Evolutionary conservation across 2,888 invertebrate species (phyloP), one percentile per base, ranked within the genome.

Genomic region (Volucella inanis): DNA sequence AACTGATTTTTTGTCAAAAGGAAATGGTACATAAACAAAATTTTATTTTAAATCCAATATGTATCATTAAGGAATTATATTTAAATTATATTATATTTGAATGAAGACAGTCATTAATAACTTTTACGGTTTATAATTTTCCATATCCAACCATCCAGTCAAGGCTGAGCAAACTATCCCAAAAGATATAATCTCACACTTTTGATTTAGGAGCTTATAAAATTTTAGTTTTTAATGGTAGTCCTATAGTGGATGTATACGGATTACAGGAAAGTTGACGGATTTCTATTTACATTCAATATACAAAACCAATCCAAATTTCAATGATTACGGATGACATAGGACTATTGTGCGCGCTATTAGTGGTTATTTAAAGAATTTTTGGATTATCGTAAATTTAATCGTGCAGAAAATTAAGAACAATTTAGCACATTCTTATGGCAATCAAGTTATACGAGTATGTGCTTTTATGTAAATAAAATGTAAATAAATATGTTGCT

Each of bases 251-350:
- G 49, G 38, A 31, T 31, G 6, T 6, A 31, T 39, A 43, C 2
- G 43, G 14, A 59, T 52, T 74, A 64, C 43, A 18, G 38, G n/a
- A 49, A 62, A 50, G 68, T 62, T 75, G 80, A 81, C 62, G 50
- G 54, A 62, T 80, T 55, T 64, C 61, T 75, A 76, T 76, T 81
- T 76, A 50, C 50, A 57, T 39, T 57, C 64, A 70, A 70, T 75
- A 68, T 70, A n/a, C n/a, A n/a, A n/a, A n/a, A n/a, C 31, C 47
- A 47, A 14, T 65, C 71, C 59, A 47, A 77, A 81, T 77, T 71
- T 54, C 50, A 61, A 65, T 76, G 76, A 81, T 70, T 71, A 77
- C 70, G 75, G 81, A 59, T 71, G 76, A 81, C 71, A 81, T 47
- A 59, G 68, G 81, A 50, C 50, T 59, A 31, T 2, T 54, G 52